A percentile compares a stretch with the other conserved stretches of the same genome.
Evolutionary conservation across 1,140 invertebrate genomes (phyloP).

Genomic region (Aplysia californica): DNA sequence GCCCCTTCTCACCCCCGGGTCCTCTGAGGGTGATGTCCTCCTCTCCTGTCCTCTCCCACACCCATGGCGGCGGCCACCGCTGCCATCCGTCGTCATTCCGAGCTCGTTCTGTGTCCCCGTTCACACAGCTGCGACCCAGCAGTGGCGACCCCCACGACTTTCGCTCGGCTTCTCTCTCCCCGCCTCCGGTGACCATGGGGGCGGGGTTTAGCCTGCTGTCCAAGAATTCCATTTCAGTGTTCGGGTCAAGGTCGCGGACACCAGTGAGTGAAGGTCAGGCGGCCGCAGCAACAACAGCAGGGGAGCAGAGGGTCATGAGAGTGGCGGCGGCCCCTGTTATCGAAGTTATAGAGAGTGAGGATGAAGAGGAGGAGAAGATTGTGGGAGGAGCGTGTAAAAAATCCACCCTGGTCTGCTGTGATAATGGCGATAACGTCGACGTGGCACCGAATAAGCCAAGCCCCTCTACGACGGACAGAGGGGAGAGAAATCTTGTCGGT

Average conservation of each 20-base stretch:
- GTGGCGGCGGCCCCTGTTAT: neutral
- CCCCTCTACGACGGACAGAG: too few species aligned
- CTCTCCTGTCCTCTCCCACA: neutral
- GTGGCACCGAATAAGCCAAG: neutral
- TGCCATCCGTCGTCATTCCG: neutral
- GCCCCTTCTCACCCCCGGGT: neutral
- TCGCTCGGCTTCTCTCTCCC: slow-evolving; percentile 10
- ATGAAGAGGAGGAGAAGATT: neutral
- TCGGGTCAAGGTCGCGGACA: too few species aligned
- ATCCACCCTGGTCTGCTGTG: neutral
- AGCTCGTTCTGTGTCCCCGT: slow-evolving; percentile 5
- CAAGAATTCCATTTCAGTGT: neutral
- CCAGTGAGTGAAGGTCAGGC: too few species aligned
- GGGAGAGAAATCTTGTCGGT: too few species aligned
- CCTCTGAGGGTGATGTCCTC: too few species aligned
- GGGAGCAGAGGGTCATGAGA: too few species aligned
- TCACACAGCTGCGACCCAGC: neutral
- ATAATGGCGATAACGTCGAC: neutral
- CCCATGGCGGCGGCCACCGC: too few species aligned
- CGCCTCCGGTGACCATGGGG: neutral
- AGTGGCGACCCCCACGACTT: neutral
- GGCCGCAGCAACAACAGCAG: too few species aligned
- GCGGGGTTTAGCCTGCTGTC: neutral
- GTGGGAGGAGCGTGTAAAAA: neutral
- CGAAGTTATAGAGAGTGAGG: neutral